Conservation (phyloP, 1,140 invertebrate species). For the Melipona quadrifasciata region DNA sequence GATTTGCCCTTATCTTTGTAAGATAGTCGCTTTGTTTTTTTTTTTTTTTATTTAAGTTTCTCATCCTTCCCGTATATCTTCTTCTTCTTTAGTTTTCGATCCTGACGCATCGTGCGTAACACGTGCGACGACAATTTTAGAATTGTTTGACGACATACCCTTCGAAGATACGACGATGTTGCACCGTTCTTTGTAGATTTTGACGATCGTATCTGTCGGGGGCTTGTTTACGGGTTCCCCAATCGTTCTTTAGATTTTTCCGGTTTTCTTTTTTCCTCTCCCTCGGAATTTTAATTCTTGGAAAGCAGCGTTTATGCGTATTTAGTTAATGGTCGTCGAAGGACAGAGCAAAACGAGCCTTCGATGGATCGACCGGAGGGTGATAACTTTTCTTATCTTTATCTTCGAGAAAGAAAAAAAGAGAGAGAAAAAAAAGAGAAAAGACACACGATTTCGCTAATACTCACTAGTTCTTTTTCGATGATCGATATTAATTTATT, state of each 20-base stretch:
- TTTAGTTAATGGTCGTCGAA: constrained; percentile 40
- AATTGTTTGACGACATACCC: constrained; percentile 19
- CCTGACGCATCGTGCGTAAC: constrained; percentile 20
- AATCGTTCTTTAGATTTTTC: background rate
- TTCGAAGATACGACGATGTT: constrained; percentile 5
- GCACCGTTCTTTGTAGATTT: background rate
- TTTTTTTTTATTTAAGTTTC: constrained; percentile 46
- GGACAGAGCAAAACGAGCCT: constrained; percentile 50
- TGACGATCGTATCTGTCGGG: background rate
- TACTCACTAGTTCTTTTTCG: constrained; percentile 20
- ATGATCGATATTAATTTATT: constrained; percentile 21
- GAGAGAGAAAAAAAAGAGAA: background rate
- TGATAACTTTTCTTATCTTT: background rate
- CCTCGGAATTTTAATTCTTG: background rate
- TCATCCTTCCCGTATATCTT: too few species aligned
- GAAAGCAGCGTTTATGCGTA: background rate
- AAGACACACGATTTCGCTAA: background rate
- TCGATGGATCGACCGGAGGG: constrained; percentile 61
- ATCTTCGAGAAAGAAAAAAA: too few species aligned
- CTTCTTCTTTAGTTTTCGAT: constrained; percentile 14
- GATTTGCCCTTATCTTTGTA: constrained; percentile 54
- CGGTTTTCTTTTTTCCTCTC: background rate
- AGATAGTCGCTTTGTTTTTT: constrained; percentile 54
- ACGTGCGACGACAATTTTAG: constrained; percentile 24
- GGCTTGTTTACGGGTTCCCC: constrained; percentile 39